phyloP scores from a whole-genome alignment of 2,888 invertebrate species.

The Clusia tigrina region DNA sequence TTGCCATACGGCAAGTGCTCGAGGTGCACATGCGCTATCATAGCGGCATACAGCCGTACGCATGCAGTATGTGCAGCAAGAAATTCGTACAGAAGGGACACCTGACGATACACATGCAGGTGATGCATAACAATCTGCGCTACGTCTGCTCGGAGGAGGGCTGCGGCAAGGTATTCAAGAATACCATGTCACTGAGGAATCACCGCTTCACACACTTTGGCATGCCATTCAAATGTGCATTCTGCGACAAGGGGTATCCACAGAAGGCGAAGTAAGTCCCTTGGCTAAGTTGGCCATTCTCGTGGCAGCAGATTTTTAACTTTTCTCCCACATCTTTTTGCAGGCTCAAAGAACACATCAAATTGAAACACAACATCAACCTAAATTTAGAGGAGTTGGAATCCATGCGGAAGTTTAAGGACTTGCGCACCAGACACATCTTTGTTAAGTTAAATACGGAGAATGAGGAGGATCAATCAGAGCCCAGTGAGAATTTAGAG shows the following conservation, averaged over 20 bases:
- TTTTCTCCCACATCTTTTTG: constrained; percentile 13
- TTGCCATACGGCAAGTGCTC: constrained; percentile 27
- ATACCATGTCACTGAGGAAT: constrained; percentile 34
- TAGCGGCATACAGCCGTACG: constrained; percentile 29
- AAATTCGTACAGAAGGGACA: constrained; percentile 34
- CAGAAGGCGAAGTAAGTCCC: constrained; percentile 33
- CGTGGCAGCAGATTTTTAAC: neutral
- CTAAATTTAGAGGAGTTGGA: constrained; percentile 30
- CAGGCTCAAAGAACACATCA: constrained; percentile 29
- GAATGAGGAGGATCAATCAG: neutral
- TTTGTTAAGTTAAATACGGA: constrained; percentile 21
- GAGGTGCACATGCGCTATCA: constrained; percentile 37
- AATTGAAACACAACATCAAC: constrained; percentile 26
- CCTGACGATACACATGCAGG: constrained; percentile 31
- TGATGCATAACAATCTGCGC: constrained; percentile 32
- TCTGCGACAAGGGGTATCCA: constrained; percentile 34
- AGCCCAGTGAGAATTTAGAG: too few species aligned
- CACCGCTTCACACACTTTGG: constrained; percentile 31
- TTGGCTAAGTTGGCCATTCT: neutral
- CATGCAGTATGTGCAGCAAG: constrained; percentile 18
- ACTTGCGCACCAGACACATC: constrained; percentile 28
- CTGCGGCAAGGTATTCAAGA: constrained; percentile 32
- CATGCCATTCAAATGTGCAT: constrained; percentile 34
- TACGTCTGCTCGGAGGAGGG: constrained; percentile 28
- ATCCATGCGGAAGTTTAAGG: constrained; percentile 29